A percentile compares a stretch with the other conserved stretches of the same genome.
Conservation (phyloP, 2,113 vertebrate genomes). For the Ahaetulla prasina region DNA sequence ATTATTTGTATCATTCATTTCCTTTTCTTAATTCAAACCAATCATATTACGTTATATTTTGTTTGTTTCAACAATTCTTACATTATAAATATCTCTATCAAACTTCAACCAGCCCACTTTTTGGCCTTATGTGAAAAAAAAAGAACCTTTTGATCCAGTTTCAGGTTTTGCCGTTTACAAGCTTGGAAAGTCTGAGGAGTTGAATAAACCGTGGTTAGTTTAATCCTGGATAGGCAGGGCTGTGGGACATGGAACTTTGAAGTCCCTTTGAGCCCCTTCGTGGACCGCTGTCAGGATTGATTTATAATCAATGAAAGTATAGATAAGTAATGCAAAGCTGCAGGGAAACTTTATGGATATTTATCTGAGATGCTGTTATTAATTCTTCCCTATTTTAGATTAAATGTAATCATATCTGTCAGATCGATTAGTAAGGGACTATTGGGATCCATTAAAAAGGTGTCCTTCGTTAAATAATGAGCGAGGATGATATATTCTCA, state of each 20-base stretch:
- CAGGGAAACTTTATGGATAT: background rate
- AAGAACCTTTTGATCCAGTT: background rate
- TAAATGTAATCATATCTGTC: background rate
- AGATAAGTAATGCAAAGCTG: background rate
- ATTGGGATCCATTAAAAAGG: background rate
- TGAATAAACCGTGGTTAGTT: background rate
- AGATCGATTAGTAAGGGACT: background rate
- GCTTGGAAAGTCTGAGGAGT: background rate
- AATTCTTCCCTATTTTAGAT: background rate
- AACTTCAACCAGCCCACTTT: background rate
- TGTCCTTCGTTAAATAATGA: background rate
- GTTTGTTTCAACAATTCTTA: no score
- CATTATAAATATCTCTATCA: no score
- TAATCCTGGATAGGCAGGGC: background rate
- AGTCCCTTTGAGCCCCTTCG: background rate
- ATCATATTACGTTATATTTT: no score
- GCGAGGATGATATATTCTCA: background rate
- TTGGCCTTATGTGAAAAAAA: background rate
- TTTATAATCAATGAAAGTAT: background rate
- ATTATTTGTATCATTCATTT: no score
- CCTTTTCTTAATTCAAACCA: no score
- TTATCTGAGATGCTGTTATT: background rate
- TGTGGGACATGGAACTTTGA: background rate
- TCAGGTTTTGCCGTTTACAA: background rate
- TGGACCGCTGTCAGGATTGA: background rate